A percentile compares a stretch with the other conserved stretches of the same genome.
Evolutionary conservation across 2,888 invertebrate genomes (phyloP).

Genomic region (Sceliomorpha sp.): DNA sequence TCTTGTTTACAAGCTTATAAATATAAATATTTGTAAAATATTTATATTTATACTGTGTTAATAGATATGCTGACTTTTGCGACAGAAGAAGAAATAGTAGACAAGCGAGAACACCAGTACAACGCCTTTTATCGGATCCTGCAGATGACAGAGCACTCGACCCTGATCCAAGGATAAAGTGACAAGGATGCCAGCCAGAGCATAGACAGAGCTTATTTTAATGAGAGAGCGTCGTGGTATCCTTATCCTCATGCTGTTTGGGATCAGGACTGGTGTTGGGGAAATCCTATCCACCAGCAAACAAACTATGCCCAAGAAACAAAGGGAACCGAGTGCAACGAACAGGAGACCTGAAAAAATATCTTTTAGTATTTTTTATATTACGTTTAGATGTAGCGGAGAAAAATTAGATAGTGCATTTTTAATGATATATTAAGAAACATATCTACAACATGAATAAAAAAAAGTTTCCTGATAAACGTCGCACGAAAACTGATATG

Average conservation of each 20-base stretch:
- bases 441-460: no score
- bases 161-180: slow-evolving; percentile 82
- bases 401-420: no score
- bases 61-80: slow-evolving; percentile 81
- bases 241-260: slow-evolving; percentile 73
- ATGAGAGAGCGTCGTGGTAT: slow-evolving; percentile 78
- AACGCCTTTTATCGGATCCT: slow-evolving; percentile 84
- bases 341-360: slow-evolving; percentile 68
- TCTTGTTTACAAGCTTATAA: no score
- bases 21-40: no score
- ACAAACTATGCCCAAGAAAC: slow-evolving; percentile 64
- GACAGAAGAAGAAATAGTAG: slow-evolving; percentile 84
- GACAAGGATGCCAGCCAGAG: slow-evolving; percentile 80
- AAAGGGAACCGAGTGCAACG: slow-evolving; percentile 66
- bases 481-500: no score
- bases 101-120: slow-evolving; percentile 82
- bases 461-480: no score
- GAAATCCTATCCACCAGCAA: slow-evolving; percentile 66
- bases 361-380: neutral
- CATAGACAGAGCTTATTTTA: slow-evolving; percentile 80
- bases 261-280: slow-evolving; percentile 69
- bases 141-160: slow-evolving; percentile 83
- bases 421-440: no score
- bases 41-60: no score
- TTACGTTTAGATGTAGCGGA: no score